Conservation (phyloP, 2,888 invertebrate species). For the Acanthopleura granulata region DNA sequence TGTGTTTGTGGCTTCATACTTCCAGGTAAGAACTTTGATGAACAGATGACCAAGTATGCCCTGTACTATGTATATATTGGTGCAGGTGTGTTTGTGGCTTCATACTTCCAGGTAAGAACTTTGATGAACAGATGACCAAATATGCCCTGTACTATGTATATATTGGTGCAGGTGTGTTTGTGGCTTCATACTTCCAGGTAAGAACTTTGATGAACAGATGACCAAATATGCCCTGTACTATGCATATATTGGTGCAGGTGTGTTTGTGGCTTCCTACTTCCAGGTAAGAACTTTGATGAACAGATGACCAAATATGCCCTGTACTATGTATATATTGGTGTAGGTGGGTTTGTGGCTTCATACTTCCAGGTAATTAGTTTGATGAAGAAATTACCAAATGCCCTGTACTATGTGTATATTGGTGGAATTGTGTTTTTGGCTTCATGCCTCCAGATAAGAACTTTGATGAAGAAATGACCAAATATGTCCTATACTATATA, state of each 20-base stretch:
- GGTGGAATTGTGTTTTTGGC: slow-evolving; percentile 71
- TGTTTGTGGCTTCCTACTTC: slow-evolving; percentile 69
- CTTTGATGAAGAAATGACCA: slow-evolving; percentile 18
- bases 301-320: slow-evolving; percentile 48
- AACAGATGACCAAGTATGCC: slow-evolving; percentile 45
- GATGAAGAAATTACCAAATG: slow-evolving; percentile 35
- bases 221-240: slow-evolving; percentile 66
- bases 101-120: slow-evolving; percentile 45
- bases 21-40: slow-evolving; percentile 34
- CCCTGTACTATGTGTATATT: slow-evolving; percentile 70
- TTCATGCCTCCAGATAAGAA: slow-evolving; percentile 46
- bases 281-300: slow-evolving; percentile 46
- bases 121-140: slow-evolving; percentile 34
- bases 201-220: slow-evolving; percentile 39
- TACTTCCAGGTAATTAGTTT: slow-evolving; percentile 49
- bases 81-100: slow-evolving; percentile 70
- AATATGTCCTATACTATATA: slow-evolving; percentile 67
- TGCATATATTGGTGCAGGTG: slow-evolving; percentile 71
- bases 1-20: slow-evolving; percentile 70
- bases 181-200: slow-evolving; percentile 66
- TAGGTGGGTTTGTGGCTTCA: slow-evolving; percentile 70
- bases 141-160: slow-evolving; percentile 69
- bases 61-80: slow-evolving; percentile 72
- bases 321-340: slow-evolving; percentile 71
- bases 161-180: slow-evolving; percentile 71